Evolutionary conservation across 2,113 vertebrate genomes (phyloP).

Genomic region (Stictonetta naevosa): DNA sequence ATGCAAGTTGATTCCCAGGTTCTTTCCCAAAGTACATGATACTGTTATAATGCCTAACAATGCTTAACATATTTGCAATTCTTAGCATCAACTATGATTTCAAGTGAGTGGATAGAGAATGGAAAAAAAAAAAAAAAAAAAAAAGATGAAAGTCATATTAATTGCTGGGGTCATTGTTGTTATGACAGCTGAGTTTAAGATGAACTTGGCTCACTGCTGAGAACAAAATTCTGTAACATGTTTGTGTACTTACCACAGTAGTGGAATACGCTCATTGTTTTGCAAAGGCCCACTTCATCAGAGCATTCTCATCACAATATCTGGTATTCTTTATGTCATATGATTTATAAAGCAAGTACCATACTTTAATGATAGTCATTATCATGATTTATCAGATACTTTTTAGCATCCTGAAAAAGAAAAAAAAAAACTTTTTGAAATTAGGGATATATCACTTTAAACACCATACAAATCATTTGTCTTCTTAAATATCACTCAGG

Average conservation of each 20-base stretch:
- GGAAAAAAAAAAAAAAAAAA: not conserved
- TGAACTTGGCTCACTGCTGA: not conserved
- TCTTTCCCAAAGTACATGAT: not conserved
- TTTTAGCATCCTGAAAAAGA: constrained; percentile 31
- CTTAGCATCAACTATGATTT: not conserved
- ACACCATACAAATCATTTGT: not conserved
- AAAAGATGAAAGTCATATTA: not conserved
- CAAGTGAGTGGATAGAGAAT: fast-evolving
- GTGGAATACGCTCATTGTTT: not conserved
- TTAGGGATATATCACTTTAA: not conserved
- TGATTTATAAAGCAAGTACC: constrained; percentile 32
- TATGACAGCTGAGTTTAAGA: not conserved
- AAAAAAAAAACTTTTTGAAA: constrained; percentile 22
- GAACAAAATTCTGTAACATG: not conserved
- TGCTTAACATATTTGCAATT: not conserved
- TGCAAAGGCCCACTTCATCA: not conserved
- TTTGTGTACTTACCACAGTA: not conserved
- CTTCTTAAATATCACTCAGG: not conserved
- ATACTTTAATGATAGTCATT: constrained; percentile 30
- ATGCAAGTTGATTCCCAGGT: not conserved
- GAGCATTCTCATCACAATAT: not conserved
- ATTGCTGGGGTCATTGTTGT: not conserved
- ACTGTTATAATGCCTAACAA: not conserved
- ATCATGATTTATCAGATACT: constrained; percentile 31
- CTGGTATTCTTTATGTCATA: constrained; percentile 17